Conservation (phyloP, 2,113 vertebrate genomes). For the Lophochroa leadbeateri region DNA sequence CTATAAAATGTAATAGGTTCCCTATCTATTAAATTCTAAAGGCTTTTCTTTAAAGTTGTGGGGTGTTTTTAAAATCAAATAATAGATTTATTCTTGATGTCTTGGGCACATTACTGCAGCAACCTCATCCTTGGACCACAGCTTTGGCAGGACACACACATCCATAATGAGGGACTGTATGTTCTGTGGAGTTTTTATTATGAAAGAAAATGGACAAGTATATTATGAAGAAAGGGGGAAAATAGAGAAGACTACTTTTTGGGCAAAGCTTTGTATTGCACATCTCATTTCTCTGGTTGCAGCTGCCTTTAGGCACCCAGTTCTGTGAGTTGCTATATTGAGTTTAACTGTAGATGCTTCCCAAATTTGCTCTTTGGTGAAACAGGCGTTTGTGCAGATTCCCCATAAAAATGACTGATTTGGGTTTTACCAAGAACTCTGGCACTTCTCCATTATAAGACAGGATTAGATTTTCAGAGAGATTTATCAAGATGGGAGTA, state of each 20-base stretch:
- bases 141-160: conserved; percentile 46
- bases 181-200: conserved; percentile 30
- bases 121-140: conserved; percentile 20
- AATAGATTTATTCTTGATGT: conserved; percentile 26
- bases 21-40: not conserved
- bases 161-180: conserved; percentile 31
- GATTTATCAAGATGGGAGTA: not conserved
- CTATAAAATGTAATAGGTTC: not conserved
- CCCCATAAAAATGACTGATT: conserved; percentile 26
- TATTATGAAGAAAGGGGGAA: not conserved
- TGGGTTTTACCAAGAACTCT: conserved; percentile 13
- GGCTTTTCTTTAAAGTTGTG: not conserved
- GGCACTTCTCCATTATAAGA: not conserved
- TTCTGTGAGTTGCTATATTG: not conserved
- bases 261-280: not conserved
- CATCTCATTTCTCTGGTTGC: not conserved
- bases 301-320: conserved; percentile 31
- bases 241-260: not conserved
- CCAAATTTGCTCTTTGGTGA: not conserved
- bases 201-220: conserved; percentile 29
- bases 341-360: not conserved
- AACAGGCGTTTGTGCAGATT: conserved; percentile 26
- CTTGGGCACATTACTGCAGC: conserved; percentile 11
- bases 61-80: not conserved
- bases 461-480: not conserved